Percentiles rank a stretch among this genome's conserved stretches.
Evolutionary conservation across 2,888 invertebrate species (phyloP).

Genomic region (Pharmacophagus antenor): DNA sequence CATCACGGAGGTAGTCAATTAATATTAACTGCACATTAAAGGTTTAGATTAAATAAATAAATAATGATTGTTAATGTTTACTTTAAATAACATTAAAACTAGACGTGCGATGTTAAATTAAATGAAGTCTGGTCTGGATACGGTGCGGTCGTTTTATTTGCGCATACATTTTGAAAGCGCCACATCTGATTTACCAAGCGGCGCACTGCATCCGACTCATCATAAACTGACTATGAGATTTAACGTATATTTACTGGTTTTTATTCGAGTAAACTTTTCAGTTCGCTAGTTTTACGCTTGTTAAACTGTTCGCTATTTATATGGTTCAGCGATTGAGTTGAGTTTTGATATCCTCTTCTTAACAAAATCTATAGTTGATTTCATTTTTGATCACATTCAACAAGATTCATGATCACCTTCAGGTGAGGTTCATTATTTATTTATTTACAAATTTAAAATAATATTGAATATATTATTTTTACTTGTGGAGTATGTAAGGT

Average conservation of each 20-base stretch:
- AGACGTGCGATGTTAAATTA: conserved; percentile 65
- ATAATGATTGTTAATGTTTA: not conserved
- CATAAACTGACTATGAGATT: conserved; percentile 29
- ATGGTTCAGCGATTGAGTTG: too few species aligned
- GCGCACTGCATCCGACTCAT: conserved; percentile 59
- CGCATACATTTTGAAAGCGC: conserved; percentile 47
- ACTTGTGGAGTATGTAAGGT: too few species aligned
- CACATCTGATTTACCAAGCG: conserved; percentile 71
- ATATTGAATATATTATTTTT: not conserved
- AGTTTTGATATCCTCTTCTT: too few species aligned
- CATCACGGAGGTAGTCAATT: too few species aligned
- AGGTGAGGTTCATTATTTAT: not conserved
- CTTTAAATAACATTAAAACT: conserved; percentile 24
- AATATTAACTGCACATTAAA: too few species aligned
- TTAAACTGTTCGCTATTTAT: too few species aligned
- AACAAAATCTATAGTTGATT: too few species aligned
- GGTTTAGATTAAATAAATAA: too few species aligned
- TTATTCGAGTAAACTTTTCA: conserved; percentile 4
- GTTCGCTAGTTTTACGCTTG: not conserved
- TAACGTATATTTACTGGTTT: conserved; percentile 10
- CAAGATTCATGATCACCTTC: not conserved
- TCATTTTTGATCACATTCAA: too few species aligned
- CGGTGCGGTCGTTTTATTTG: conserved; percentile 62
- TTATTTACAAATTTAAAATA: too few species aligned
- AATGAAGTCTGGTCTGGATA: conserved; percentile 61